Evolutionary conservation across 2,888 invertebrate species (phyloP).

Genomic region (Myopa testacea): DNA sequence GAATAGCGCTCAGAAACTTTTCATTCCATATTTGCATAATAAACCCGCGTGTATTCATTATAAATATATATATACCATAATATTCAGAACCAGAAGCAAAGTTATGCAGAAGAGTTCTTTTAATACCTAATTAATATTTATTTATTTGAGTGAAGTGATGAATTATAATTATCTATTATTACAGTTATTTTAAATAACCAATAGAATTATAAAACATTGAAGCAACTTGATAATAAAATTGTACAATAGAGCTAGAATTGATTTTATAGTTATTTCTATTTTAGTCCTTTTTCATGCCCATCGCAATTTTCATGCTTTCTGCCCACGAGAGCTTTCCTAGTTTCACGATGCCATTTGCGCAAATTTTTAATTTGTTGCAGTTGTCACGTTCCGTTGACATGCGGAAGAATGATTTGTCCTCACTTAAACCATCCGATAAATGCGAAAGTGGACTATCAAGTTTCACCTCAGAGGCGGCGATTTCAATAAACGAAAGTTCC

Average conservation of each 20-base stretch:
- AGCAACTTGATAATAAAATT: background rate
- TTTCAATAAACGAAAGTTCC: conserved; percentile 56
- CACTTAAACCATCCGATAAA: conserved; percentile 55
- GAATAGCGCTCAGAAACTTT: no score
- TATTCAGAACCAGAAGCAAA: no score
- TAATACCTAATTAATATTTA: no score
- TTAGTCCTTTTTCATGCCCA: conserved; percentile 40
- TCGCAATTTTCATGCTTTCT: conserved; percentile 55
- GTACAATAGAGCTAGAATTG: no score
- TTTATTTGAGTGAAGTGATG: no score
- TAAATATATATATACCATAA: no score
- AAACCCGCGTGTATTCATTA: no score
- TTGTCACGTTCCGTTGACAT: conserved; percentile 53
- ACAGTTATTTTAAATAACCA: no score
- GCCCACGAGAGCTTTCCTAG: conserved; percentile 67
- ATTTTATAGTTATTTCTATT: background rate
- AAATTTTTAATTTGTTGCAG: conserved; percentile 54
- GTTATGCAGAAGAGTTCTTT: no score
- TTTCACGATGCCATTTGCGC: conserved; percentile 55
- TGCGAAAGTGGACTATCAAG: conserved; percentile 58
- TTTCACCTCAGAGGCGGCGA: conserved; percentile 54
- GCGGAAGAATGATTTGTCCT: conserved; percentile 55
- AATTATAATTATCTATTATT: no score
- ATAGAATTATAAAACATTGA: no score
- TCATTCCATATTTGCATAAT: no score